Conservation (phyloP, 1,140 invertebrate genomes). For the Phocides pigmalion region DNA sequence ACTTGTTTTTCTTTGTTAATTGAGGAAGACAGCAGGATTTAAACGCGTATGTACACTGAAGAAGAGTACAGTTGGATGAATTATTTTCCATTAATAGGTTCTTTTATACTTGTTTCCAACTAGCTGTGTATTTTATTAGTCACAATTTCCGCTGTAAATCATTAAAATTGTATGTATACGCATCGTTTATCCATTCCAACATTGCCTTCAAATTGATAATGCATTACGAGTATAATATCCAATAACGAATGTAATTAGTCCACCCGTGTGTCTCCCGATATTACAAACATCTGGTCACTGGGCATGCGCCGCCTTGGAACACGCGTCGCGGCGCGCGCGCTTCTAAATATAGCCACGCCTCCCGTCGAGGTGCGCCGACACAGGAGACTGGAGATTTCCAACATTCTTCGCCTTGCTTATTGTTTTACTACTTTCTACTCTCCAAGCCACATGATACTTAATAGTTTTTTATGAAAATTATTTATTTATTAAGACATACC, state of each 20-base stretch:
- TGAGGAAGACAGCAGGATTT: too few relatives aligned
- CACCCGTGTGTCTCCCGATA: slow-evolving; percentile 38
- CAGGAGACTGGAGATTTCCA: slow-evolving; percentile 69
- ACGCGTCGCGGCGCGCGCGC: slow-evolving; percentile 67
- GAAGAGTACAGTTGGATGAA: too few relatives aligned
- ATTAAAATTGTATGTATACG: background rate
- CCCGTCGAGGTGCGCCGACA: slow-evolving; percentile 62
- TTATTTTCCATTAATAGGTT: too few relatives aligned
- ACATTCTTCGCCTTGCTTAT: slow-evolving; percentile 67
- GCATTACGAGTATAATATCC: slow-evolving; percentile 1
- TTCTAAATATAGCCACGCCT: slow-evolving; percentile 72
- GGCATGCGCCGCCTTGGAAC: slow-evolving; percentile 50
- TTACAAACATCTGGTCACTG: slow-evolving; percentile 51
- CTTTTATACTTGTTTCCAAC: too few relatives aligned
- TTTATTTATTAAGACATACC: too few relatives aligned
- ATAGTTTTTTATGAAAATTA: too few relatives aligned
- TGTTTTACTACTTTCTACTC: slow-evolving; percentile 53
- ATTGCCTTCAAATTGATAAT: background rate
- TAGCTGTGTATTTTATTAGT: too few relatives aligned
- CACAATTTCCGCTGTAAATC: too few relatives aligned
- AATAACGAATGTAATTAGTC: slow-evolving; percentile 17
- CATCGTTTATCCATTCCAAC: background rate
- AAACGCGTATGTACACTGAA: too few relatives aligned
- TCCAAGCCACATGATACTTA: too few relatives aligned
- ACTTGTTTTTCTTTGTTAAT: too few relatives aligned